These are phyloP conservation scores for Hydropotes inermis DNA, from an alignment of 2,113 vertebrate genomes.

Conservation along the genomic window DNA sequence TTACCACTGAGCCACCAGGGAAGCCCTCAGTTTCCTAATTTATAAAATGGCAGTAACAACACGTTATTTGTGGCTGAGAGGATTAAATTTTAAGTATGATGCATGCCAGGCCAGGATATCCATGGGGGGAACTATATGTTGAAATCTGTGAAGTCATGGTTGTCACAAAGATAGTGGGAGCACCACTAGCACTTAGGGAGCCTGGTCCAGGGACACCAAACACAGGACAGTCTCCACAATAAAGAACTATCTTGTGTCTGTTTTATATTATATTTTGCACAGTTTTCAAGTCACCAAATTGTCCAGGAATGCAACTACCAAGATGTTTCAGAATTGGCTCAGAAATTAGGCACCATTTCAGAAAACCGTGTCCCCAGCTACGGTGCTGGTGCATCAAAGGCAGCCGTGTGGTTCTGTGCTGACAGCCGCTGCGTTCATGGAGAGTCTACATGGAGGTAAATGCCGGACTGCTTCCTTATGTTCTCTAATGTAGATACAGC, in stretches of 20 bases:
- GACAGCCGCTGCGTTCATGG: background rate
- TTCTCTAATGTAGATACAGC: background rate
- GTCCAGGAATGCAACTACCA: background rate
- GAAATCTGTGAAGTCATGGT: background rate
- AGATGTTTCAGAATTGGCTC: background rate
- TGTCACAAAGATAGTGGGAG: background rate
- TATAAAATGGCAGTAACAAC: background rate
- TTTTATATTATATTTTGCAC: background rate
- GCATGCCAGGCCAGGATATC: background rate
- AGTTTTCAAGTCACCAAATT: background rate
- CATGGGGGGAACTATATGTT: background rate
- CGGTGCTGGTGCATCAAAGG: too few species aligned
- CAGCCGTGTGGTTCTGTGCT: rapidly evolving
- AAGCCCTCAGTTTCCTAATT: background rate
- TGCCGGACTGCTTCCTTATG: too few species aligned
- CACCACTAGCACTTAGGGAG: background rate
- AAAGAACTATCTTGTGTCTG: background rate
- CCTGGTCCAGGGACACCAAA: background rate
- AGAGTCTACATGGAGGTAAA: background rate
- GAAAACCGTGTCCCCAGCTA: background rate
- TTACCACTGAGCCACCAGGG: background rate
- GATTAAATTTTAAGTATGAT: background rate
- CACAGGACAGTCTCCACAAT: background rate
- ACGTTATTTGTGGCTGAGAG: background rate
- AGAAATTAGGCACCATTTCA: background rate